These are phyloP conservation scores for Leptopilina syphax DNA, from an alignment of 2,888 invertebrate species.

Conservation along the genomic window DNA sequence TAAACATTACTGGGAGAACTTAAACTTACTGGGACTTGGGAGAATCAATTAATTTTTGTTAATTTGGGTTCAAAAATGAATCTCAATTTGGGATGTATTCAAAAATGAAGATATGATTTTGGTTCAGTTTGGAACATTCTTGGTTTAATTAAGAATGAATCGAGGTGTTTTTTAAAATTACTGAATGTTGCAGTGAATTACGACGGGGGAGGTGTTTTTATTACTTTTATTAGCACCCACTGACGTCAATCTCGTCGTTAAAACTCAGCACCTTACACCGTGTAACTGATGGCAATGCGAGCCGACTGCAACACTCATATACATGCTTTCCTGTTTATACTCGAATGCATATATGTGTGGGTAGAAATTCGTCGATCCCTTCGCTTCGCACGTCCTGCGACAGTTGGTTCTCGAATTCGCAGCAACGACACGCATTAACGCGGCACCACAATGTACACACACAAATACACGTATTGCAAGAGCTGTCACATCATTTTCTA, in stretches of 20 bases:
- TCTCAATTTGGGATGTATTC: no score
- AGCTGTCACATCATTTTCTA: conserved; percentile 24
- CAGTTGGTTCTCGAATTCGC: conserved; percentile 65
- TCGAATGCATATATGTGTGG: conserved; percentile 20
- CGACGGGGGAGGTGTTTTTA: neutral
- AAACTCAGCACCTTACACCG: conserved; percentile 29
- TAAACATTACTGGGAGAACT: no score
- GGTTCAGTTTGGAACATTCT: no score
- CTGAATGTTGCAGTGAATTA: neutral
- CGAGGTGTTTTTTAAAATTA: neutral
- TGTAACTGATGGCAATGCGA: conserved; percentile 37
- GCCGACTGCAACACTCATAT: conserved; percentile 14
- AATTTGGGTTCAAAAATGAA: no score
- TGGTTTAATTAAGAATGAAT: no score
- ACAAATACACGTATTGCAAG: conserved; percentile 40
- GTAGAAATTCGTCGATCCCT: conserved; percentile 40
- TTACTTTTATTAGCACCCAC: conserved; percentile 30
- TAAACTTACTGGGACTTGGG: no score
- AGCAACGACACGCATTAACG: conserved; percentile 72
- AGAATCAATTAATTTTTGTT: no score
- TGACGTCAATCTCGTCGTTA: conserved; percentile 36
- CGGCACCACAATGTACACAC: conserved; percentile 59
- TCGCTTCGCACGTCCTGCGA: conserved; percentile 56
- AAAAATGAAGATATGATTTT: no score
- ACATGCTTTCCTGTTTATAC: neutral